Evolutionary conservation across 2,797 vertebrate genomes (phyloP), one percentile per base, ranked within the genome.

Genomic region (Chrysocyon brachyurus): DNA sequence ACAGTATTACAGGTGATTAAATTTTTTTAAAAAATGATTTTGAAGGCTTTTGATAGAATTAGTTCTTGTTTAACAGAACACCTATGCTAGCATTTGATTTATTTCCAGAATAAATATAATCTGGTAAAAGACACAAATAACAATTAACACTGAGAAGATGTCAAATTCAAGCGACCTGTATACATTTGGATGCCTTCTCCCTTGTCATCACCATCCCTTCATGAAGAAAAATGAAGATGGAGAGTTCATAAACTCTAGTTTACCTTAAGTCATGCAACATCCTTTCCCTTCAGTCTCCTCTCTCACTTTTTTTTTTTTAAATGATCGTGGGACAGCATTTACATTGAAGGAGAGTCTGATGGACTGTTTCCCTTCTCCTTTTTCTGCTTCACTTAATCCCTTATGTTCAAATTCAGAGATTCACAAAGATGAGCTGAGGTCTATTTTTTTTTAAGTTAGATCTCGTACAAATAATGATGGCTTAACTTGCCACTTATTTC

Each of bases 1-100:
- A 22, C 24, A 93, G n/a, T 28, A 40, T 49, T 75, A 31, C 15
- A 56, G 77, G 19, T 72, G 36, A 86, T 68, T 75, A 92, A 89
- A 6, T 59, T 66, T 78, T 87, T 84, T 9, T 12, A 96, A 70
- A 9, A 15, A 96, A 70, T 88, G 36, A 1, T 46, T 87, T 73
- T 96, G 36, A 85, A 97, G 73, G 2, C 33, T 94, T 97, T 97
- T 59, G 22, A 54, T 66, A 36, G 9, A 70, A 40, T 26, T 87
- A 68, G 28, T 90, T 95, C 63, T 96, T 95, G 33, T 33, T 97
- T 97, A 96, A 92, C 6, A 31, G 75, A 84, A 63, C 64, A 75
- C 46, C 79, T 63, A 61, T 79, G 31, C 21, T 89, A 66, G 64
- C 6, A 12, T 87, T 94, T 68, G 78, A 21, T 89, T 93, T 95